phyloP scores from a whole-genome alignment of 2,797 vertebrate genomes.

The Varecia variegata region DNA sequence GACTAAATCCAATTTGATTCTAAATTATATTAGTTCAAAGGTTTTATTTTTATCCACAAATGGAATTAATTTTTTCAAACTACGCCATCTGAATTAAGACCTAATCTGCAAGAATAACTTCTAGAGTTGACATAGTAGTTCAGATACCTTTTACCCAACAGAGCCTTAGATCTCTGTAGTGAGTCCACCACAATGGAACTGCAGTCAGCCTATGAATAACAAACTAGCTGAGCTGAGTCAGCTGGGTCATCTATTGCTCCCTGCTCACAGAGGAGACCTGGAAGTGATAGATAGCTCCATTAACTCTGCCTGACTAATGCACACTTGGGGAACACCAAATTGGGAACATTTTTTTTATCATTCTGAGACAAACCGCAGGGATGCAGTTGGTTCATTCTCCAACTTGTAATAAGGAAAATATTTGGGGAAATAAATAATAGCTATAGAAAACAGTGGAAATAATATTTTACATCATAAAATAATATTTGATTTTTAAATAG shows the following conservation, averaged over 20 bases:
- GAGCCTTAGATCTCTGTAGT: not conserved
- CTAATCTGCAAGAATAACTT: not conserved
- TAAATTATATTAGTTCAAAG: not conserved
- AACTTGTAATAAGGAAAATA: conserved; percentile 20
- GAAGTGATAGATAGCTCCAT: conserved; percentile 64
- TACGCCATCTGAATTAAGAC: not conserved
- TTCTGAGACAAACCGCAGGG: conserved; percentile 27
- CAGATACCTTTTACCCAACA: not conserved
- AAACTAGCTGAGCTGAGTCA: conserved; percentile 54
- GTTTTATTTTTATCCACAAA: not conserved
- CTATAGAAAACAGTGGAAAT: conserved; percentile 36
- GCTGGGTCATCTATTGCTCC: conserved; percentile 31
- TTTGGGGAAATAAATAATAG: conserved; percentile 40
- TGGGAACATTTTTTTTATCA: conserved; percentile 48
- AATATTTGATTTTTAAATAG: conserved; percentile 48
- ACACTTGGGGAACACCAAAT: conserved; percentile 56
- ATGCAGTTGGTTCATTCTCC: not conserved
- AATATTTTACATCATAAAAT: conserved; percentile 3
- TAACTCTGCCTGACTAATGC: conserved; percentile 59
- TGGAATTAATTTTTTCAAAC: not conserved
- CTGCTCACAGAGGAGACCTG: conserved; percentile 40
- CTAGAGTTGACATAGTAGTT: not conserved
- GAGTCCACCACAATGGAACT: not conserved
- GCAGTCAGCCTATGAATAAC: conserved; percentile 40
- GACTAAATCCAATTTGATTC: not conserved